Evolutionary conservation across 1,140 invertebrate genomes (phyloP).

Genomic region (Drosophila hydei): DNA sequence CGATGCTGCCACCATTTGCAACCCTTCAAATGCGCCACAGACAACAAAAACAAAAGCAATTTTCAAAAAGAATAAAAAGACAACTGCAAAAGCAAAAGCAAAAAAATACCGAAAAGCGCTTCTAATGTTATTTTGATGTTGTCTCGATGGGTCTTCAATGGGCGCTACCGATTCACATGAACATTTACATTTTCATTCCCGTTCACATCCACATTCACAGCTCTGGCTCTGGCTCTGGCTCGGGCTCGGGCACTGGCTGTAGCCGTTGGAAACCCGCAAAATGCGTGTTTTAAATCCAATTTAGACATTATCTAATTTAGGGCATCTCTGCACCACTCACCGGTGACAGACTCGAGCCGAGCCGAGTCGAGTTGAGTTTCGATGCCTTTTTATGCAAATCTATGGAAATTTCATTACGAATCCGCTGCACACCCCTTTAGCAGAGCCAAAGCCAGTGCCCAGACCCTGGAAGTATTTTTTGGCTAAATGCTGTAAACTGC

Average conservation of each 20-base stretch:
- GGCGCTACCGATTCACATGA: conserved; percentile 36
- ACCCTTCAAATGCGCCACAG: conserved; percentile 68
- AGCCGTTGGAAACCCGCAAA: conserved; percentile 78
- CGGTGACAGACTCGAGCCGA: conserved; percentile 15
- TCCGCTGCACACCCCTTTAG: conserved; percentile 57
- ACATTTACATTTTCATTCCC: conserved; percentile 5
- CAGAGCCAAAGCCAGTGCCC: conserved; percentile 2
- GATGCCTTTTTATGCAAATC: conserved; percentile 72
- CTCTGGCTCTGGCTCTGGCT: neutral
- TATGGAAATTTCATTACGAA: conserved; percentile 78
- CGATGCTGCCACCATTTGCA: conserved; percentile 40
- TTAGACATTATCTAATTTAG: conserved; percentile 84
- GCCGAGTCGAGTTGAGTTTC: conserved; percentile 35
- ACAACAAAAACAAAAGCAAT: conserved; percentile 10
- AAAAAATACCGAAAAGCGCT: conserved; percentile 40
- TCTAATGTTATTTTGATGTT: conserved; percentile 82
- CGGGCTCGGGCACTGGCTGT: neutral
- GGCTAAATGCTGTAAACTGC: conserved; percentile 74
- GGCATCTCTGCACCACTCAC: conserved; percentile 62
- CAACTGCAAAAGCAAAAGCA: conserved; percentile 4
- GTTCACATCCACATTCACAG: neutral
- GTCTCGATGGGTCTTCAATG: conserved; percentile 76
- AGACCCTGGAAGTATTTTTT: conserved; percentile 9
- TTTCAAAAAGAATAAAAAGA: conserved; percentile 5
- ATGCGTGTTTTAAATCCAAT: conserved; percentile 84